Evolutionary conservation across 2,113 vertebrate species (phyloP).

Genomic region (Cebidichthys violaceus): DNA sequence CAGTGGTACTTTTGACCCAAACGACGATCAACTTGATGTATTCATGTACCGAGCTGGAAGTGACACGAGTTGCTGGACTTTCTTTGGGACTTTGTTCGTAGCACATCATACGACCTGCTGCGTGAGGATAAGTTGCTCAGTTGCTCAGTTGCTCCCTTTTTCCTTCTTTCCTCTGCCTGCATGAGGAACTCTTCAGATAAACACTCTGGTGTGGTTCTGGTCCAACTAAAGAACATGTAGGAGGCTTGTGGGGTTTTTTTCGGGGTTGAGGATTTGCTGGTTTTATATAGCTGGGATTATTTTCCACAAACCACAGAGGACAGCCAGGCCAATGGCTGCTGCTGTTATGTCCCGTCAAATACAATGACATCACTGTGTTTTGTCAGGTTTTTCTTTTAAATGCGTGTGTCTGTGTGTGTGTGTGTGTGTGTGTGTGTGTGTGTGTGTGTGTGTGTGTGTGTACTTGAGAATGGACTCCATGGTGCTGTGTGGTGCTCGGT

Average conservation of each 20-base stretch:
- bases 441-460: conserved; percentile 34
- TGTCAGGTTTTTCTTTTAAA: conserved; percentile 23
- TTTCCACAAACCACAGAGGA: conserved; percentile 38
- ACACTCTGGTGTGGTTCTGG: not conserved
- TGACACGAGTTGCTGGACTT: too few relatives aligned
- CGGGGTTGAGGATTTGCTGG: conserved; percentile 1
- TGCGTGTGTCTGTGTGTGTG: conserved; percentile 28
- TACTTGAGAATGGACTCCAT: conserved; percentile 9
- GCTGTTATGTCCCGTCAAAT: conserved; percentile 61
- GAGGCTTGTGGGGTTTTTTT: not conserved
- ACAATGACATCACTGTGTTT: conserved; percentile 71
- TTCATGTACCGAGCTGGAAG: too few relatives aligned
- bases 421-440: conserved; percentile 20
- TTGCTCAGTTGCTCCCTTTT: too few relatives aligned
- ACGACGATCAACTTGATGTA: too few relatives aligned
- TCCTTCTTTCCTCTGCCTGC: too few relatives aligned
- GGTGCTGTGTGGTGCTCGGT: conserved; percentile 47
- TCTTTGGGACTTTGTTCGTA: too few relatives aligned
- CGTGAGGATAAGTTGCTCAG: too few relatives aligned
- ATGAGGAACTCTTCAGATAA: not conserved
- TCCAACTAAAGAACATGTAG: conserved; percentile 3
- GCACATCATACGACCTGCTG: too few relatives aligned
- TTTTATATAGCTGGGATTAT: conserved; percentile 20
- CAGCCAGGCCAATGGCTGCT: conserved; percentile 21
- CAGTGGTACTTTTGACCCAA: too few relatives aligned